Evolutionary conservation across 2,888 invertebrate genomes (phyloP).

Genomic region (Tridacna crocea): DNA sequence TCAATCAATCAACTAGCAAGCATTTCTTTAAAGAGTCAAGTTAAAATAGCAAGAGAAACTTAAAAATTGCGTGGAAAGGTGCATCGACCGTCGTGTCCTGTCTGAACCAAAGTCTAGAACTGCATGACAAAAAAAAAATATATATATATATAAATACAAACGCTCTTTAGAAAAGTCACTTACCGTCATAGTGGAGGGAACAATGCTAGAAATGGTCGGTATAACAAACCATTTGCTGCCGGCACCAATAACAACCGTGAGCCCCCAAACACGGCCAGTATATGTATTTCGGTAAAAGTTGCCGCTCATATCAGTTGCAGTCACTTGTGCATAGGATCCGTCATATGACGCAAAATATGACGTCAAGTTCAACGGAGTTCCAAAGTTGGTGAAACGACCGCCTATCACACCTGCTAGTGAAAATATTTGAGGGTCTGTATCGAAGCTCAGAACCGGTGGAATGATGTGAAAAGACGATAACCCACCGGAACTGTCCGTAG

Average conservation of each 20-base stretch:
- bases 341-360: not conserved
- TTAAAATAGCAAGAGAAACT: no score
- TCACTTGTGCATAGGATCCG: not conserved
- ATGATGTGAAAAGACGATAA: slow-evolving; percentile 10
- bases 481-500: not conserved
- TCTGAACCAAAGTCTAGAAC: no score
- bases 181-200: not conserved
- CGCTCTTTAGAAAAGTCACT: not conserved
- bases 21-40: no score
- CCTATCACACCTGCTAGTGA: not conserved
- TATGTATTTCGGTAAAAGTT: not conserved
- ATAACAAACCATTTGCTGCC: slow-evolving; percentile 23
- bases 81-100: no score
- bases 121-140: no score
- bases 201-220: not conserved
- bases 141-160: no score
- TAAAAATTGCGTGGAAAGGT: no score
- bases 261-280: not conserved
- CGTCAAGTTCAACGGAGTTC: not conserved
- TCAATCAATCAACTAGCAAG: no score
- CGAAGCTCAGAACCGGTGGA: slow-evolving; percentile 10
- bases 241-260: not conserved
- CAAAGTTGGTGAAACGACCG: not conserved
- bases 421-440: not conserved
- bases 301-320: not conserved